phyloP scores from a whole-genome alignment of 2,797 vertebrate species.

The Triplophysa bombifrons region DNA sequence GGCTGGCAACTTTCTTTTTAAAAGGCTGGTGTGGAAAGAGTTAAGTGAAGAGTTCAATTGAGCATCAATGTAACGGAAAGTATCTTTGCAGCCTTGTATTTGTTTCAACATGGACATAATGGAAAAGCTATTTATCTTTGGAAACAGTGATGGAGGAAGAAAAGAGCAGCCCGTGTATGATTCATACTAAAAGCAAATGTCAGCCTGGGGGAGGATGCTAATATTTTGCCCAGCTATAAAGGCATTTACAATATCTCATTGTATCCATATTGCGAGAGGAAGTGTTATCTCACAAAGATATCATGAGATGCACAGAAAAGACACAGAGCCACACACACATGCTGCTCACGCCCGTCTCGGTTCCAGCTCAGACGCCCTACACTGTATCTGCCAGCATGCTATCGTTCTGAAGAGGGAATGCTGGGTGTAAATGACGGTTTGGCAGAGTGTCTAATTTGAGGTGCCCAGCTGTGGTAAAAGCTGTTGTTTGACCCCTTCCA shows the following conservation, averaged over 20 bases:
- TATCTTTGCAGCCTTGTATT: neutral
- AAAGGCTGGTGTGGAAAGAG: too few species aligned
- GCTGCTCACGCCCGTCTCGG: neutral
- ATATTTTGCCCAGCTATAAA: slow-evolving; percentile 53
- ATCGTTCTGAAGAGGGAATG: slow-evolving; percentile 19
- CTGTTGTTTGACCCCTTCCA: slow-evolving; percentile 57
- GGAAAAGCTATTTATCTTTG: slow-evolving; percentile 33
- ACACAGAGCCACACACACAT: slow-evolving; percentile 15
- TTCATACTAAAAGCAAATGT: slow-evolving; percentile 60
- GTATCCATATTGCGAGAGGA: slow-evolving; percentile 48
- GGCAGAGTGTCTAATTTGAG: slow-evolving; percentile 58
- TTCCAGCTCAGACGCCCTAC: slow-evolving; percentile 14
- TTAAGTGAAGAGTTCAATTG: neutral
- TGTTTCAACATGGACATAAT: slow-evolving; percentile 1
- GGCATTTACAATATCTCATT: slow-evolving; percentile 57
- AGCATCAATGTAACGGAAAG: neutral
- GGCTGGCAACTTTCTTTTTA: too few species aligned
- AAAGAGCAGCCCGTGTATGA: slow-evolving; percentile 53
- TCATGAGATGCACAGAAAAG: slow-evolving; percentile 25
- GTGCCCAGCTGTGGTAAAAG: slow-evolving; percentile 61
- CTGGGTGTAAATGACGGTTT: slow-evolving; percentile 27
- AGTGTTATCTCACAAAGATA: slow-evolving; percentile 41
- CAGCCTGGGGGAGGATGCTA: slow-evolving; percentile 58
- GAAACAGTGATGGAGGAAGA: slow-evolving; percentile 37
- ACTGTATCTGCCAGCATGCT: neutral